Evolutionary conservation across 2,113 vertebrate species (phyloP).

Genomic region (Otus sunia): DNA sequence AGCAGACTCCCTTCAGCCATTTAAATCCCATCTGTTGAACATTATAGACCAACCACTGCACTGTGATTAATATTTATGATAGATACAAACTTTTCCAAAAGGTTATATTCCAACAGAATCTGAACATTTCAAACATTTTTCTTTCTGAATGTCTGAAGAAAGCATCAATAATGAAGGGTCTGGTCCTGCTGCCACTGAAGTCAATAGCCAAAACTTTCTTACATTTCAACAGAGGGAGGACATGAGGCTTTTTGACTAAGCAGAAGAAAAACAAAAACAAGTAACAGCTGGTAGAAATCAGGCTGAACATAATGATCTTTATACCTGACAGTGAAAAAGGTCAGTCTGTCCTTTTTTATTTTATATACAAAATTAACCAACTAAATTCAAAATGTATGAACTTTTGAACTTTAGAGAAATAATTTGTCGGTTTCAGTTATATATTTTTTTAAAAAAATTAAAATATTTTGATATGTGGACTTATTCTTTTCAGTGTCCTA

Average conservation of each 20-base stretch:
- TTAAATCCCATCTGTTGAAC: constrained; percentile 4
- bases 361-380: neutral
- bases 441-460: neutral
- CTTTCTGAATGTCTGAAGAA: neutral
- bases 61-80: neutral
- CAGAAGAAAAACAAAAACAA: neutral
- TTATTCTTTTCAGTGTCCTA: neutral
- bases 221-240: neutral
- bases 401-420: neutral
- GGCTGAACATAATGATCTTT: neutral
- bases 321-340: neutral
- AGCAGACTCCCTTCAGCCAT: neutral
- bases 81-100: neutral
- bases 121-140: neutral
- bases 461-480: neutral
- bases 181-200: neutral
- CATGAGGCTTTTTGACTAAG: neutral
- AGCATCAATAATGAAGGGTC: neutral
- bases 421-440: neutral
- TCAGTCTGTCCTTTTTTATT: neutral
- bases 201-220: neutral
- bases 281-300: neutral
- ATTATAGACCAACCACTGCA: neutral
- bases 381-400: neutral
- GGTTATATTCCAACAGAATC: neutral